Base-by-base conservation (phyloP, 2,113 vertebrate species). In the Macaca nemestrina region DNA sequence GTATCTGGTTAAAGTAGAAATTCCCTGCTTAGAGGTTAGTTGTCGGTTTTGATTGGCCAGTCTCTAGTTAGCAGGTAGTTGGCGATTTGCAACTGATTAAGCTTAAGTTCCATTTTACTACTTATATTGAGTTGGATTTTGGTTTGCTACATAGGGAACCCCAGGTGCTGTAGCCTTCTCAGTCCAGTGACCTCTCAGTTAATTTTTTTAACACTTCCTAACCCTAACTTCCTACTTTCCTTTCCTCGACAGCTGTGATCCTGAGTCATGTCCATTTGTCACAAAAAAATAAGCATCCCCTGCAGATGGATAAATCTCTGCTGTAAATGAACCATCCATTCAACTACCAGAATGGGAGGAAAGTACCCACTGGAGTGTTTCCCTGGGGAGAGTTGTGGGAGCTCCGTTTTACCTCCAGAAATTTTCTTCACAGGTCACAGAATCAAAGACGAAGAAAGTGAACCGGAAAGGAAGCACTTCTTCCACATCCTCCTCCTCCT, bases 401-500 rank as follows among this genome's bases (percentile, higher is more conserved):
- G 32, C 76, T 45, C 0, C 0, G 1, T 38, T 61, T 88, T 12
- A 83, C 50, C 35, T 18, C 38, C 25, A 16, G 12, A 20, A 2
- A 50, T 83, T 87, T 68, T 38, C 52, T 96, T 92, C 81, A 17
- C 93, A 99, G 99, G 99, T 99, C 93, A 99, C 99, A 0, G 99
- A 99, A 73, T 99, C 99, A 4, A 99, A 99, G 98, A 99, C 99
- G 0, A 99, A 99, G 80, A 99, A 99, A 8, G 98, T 99, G 73
- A 99, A 96, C 52, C 98, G 99, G 52, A 99, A 99, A 98, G 99
- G 99, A 96, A 99, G 99, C 94, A 99, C 99, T 6, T 99, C 99
- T 0, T 99, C 99, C 12, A 99, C 99, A 0, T 99, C 99, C 0
- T 99, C 99, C 0, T 99, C 99, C 0, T 99, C 99, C 35, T 99